Evolutionary conservation across 2,888 invertebrate species (phyloP), one percentile per base, ranked within the genome.

Genomic region (Rosalia funebris): DNA sequence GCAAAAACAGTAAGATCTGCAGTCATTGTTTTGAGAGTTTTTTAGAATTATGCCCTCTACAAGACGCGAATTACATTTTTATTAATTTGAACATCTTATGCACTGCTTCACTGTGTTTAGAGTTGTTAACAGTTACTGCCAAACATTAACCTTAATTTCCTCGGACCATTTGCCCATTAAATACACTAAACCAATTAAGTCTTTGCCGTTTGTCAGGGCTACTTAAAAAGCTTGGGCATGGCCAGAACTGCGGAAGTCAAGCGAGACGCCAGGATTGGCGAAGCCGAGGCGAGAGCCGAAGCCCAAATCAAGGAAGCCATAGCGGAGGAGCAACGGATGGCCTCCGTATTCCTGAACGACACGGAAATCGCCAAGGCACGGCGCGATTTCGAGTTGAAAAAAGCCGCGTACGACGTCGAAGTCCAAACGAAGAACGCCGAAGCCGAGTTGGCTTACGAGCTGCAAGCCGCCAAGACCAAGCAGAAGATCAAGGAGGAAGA

Each of bases 281-380:
- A 98, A 79, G 98, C 98, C 0, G 96, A 98, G 79, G 98, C 98
- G 0, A 89, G 92, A 53, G 89, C 92, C 54, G 97, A 98, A 77
- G 93, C 97, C 0, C 89, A 89, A 75, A 95, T 96, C 72, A 93
- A 94, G 77, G 96, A 97, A 82, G 97, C 97, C 0, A 91, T 96
- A 77, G 98, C 98, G 0, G 97, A 98, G 79, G 96, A 98, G 81
- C 95, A 96, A 79, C 86, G 96, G 46, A 95, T 97, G 96, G 96
- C 96, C 0, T 87, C 96, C 0, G 89, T 95, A 63, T 95, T 95
- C 80, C 83, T 93, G 12, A 98, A 98, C 83, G 97, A 98, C 79
- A 96, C 96, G 0, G 97, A 98, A 82, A 97, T 98, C 60, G 96
- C 98, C 0, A 96, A 98, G 81, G 95, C 98, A 0, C 93, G 96